phyloP scores from a whole-genome alignment of 1,140 invertebrate species.

The Scaptomyza montana region DNA sequence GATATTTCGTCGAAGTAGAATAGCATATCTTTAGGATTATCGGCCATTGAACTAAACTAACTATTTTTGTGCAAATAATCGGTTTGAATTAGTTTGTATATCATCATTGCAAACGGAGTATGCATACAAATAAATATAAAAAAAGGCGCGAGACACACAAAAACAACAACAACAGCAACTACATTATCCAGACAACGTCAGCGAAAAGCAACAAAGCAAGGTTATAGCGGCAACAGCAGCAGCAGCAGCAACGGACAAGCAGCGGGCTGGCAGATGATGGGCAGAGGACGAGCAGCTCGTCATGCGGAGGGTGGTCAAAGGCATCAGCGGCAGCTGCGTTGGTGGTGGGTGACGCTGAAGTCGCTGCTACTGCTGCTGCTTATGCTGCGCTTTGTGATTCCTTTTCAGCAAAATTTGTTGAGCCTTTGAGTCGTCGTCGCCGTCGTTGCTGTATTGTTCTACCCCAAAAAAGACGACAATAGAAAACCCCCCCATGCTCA shows the following conservation, averaged over 20 bases:
- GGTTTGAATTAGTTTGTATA: not conserved
- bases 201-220: constrained; percentile 58
- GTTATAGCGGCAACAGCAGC: constrained; percentile 25
- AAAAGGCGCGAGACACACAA: constrained; percentile 47
- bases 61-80: not conserved
- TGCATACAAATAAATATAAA: constrained; percentile 29
- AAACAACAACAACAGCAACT: constrained; percentile 37
- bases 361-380: constrained; percentile 41
- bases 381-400: constrained; percentile 64
- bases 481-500: constrained; percentile 42
- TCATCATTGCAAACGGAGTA: constrained; percentile 6
- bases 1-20: too few species aligned
- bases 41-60: not conserved
- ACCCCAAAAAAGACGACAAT: constrained; percentile 69
- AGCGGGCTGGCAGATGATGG: not conserved
- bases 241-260: not conserved
- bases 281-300: constrained; percentile 15
- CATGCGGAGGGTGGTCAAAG: constrained; percentile 47
- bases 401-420: constrained; percentile 78
- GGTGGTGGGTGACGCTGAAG: constrained; percentile 62
- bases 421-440: constrained; percentile 58
- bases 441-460: constrained; percentile 66
- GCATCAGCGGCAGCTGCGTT: constrained; percentile 37
- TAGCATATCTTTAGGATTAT: too few species aligned
- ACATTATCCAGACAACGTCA: constrained; percentile 62